These are phyloP conservation scores for Alauda arvensis DNA, from an alignment of 2,797 vertebrate genomes.

Conservation along the genomic window DNA sequence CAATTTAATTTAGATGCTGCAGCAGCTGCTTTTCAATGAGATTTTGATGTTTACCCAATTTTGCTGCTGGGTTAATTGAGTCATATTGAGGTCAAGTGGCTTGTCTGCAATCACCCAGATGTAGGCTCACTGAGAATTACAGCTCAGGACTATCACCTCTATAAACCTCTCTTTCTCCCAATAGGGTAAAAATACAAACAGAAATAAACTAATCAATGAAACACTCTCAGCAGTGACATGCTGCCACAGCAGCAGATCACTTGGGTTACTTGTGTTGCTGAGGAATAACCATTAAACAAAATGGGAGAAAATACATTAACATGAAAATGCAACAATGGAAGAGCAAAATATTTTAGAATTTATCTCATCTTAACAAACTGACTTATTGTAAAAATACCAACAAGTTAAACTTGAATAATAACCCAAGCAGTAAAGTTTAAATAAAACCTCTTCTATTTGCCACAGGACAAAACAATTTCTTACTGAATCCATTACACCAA, in stretches of 20 bases:
- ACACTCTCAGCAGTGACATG: not conserved
- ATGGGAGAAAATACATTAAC: not conserved
- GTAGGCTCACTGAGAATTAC: conserved; percentile 24
- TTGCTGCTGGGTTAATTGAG: conserved; percentile 59
- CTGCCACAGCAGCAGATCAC: not conserved
- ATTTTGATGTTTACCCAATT: conserved; percentile 51
- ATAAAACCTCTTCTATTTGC: not conserved
- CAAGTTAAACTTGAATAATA: conserved; percentile 11
- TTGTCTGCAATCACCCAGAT: conserved; percentile 41
- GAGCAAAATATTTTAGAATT: not conserved
- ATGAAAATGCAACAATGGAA: not conserved
- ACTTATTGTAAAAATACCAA: not conserved
- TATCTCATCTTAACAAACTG: not conserved
- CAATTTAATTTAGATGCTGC: conserved; percentile 47
- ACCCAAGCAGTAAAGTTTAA: not conserved
- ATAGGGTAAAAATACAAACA: not conserved
- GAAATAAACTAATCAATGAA: conserved; percentile 17
- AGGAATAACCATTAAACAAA: not conserved
- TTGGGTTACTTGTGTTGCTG: not conserved
- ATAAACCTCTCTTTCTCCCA: not conserved
- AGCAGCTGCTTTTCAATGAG: conserved; percentile 57
- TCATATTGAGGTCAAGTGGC: conserved; percentile 58
- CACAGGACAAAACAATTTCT: not conserved
- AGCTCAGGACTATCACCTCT: conserved; percentile 2
- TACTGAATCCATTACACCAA: not conserved